Percentiles rank a stretch among this genome's conserved stretches.
These are phyloP conservation scores for Platanista minor DNA, from an alignment of 2,113 vertebrate species.

Conservation along the genomic window DNA sequence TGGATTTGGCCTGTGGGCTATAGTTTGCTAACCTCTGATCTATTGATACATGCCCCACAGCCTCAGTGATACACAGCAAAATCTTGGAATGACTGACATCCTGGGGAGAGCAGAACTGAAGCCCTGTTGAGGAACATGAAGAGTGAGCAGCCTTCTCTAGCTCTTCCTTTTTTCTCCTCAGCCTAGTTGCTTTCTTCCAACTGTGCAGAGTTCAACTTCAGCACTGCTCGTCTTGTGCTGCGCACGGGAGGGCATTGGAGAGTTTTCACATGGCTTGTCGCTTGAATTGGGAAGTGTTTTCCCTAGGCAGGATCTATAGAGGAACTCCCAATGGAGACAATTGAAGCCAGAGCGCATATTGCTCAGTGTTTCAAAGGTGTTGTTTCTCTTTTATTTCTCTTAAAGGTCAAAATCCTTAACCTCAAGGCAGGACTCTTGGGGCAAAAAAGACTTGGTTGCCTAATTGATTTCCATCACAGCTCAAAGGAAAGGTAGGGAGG, in stretches of 20 bases:
- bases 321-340: not conserved
- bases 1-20: not conserved
- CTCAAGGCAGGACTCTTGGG: not conserved
- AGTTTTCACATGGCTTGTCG: not conserved
- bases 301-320: not conserved
- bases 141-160: not conserved
- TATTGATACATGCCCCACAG: not conserved
- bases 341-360: not conserved
- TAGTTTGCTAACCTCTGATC: not conserved
- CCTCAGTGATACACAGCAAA: not conserved
- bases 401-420: slow-evolving; percentile 35
- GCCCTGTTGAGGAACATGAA: not conserved
- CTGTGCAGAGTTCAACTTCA: not conserved
- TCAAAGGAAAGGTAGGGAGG: not conserved
- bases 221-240: fast-evolving
- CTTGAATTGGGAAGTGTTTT: not conserved
- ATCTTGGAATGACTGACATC: not conserved
- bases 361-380: not conserved
- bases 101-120: not conserved
- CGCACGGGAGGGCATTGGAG: not conserved
- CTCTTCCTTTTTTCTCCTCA: not conserved
- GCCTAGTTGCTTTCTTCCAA: not conserved
- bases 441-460: not conserved
- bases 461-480: not conserved
- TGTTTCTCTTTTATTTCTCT: slow-evolving; percentile 18